Base-by-base conservation (phyloP, 2,888 invertebrate genomes). In the Halictus quadricinctus region DNA sequence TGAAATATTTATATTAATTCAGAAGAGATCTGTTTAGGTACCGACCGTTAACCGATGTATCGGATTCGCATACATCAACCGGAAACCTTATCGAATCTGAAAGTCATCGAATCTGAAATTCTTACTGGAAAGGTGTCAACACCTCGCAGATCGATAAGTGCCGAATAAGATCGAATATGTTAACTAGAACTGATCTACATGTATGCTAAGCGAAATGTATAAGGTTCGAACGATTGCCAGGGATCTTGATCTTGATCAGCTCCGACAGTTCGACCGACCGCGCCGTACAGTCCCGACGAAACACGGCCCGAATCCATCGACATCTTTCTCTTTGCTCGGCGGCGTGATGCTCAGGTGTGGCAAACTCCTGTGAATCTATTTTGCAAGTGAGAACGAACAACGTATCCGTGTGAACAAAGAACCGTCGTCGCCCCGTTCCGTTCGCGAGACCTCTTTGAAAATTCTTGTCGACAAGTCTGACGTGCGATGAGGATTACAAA, bases 161-260 rank as follows among this genome's bases (percentile, higher is more conserved):
- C 66, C 81, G 87, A 85, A 88, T 88, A 81, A 80, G 82, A 90
- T 85, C 87, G 90, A 84, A 89, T 90, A 91, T 88, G 89, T 91
- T 91, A 90, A 89, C 85, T 80, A 78, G 80, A 72, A 80, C 86
- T 85, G 90, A 91, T 91, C 91, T 91, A 91, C 90, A 89, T 90
- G 87, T 91, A 91, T 88, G 91, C 90, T 90, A 90, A 90, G 85
- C 87, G 89, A 86, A 91, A 86, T 83, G 90, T 89, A 82, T 87
- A 83, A 83, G 83, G 83, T 80, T 79, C 74, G 86, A 88, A 80
- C 89, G 89, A 91, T 91, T 90, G 88, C 87, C 83, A 80, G 36
- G 88, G 89, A 91, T 91, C 91, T 91, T 83, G 89, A 88, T 89
- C 88, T 87, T 85, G 83, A 80, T 80, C 79, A 77, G 72, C 81